Conservation (phyloP, 2,797 vertebrate species). For the Sebastolobus alascanus region DNA sequence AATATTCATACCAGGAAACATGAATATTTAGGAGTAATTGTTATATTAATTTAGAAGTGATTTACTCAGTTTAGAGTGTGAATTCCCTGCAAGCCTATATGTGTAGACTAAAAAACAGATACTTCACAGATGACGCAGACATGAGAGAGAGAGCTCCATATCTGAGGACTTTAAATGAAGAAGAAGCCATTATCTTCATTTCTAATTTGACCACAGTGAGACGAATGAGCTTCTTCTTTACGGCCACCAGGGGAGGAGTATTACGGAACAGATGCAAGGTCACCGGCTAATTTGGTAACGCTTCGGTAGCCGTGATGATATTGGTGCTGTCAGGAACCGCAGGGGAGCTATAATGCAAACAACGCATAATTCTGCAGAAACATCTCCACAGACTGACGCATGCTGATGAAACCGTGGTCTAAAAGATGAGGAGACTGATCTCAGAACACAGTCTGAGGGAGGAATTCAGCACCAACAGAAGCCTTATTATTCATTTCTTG, state of each 20-base stretch:
- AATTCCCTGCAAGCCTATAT: background rate
- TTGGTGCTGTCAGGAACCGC: conserved; percentile 15
- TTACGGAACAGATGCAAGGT: conserved; percentile 50
- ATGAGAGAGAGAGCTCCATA: background rate
- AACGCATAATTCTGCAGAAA: conserved; percentile 28
- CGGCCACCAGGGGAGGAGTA: conserved; percentile 31
- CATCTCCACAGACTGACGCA: background rate
- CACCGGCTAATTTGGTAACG: conserved; percentile 40
- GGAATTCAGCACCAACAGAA: background rate
- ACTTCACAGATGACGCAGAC: background rate
- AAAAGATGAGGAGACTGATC: background rate
- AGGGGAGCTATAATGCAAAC: conserved; percentile 45
- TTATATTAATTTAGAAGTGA: background rate
- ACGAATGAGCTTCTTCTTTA: conserved; percentile 47
- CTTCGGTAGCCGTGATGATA: conserved; percentile 29
- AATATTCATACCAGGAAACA: background rate
- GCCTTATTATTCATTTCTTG: background rate
- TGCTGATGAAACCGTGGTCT: background rate
- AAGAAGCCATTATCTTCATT: conserved; percentile 24
- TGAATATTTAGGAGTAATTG: background rate
- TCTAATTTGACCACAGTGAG: conserved; percentile 45
- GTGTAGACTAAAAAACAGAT: background rate
- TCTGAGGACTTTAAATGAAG: background rate
- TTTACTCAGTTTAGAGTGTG: background rate
- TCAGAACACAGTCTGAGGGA: background rate